A percentile compares a stretch with the other conserved stretches of the same genome.
Conservation (phyloP, 2,888 invertebrate species). For the Netelia inedita region DNA sequence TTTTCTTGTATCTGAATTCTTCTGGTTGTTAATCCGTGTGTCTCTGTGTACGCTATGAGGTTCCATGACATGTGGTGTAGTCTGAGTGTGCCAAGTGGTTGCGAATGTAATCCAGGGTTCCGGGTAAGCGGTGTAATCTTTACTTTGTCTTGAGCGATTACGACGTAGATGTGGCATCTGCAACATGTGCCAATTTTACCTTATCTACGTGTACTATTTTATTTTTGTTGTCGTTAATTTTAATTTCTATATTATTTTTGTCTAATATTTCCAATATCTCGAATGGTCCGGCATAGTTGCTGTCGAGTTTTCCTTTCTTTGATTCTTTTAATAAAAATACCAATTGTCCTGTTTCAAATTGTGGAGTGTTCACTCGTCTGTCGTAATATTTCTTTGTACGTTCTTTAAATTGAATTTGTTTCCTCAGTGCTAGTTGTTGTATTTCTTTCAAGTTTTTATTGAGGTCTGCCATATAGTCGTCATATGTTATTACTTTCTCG, state of each 20-base stretch:
- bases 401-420: conserved; percentile 11
- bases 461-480: conserved; percentile 5
- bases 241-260: conserved; percentile 24
- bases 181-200: conserved; percentile 13
- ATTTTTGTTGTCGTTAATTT: too few species aligned
- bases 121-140: too few species aligned
- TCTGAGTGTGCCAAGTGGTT: conserved; percentile 4
- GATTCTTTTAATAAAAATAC: not conserved
- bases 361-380: not conserved
- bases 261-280: not conserved
- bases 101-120: too few species aligned
- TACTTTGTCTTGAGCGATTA: not conserved
- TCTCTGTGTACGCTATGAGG: conserved; percentile 17
- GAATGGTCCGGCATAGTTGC: not conserved
- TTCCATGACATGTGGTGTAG: conserved; percentile 24
- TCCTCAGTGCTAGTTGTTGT: conserved; percentile 1
- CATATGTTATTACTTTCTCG: conserved; percentile 9
- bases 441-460: not conserved
- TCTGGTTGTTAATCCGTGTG: conserved; percentile 11
- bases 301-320: not conserved
- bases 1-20: conserved; percentile 8
- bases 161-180: not conserved
- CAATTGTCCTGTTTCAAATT: not conserved
- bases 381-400: conserved; percentile 27
- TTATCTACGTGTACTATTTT: too few species aligned